Conservation (phyloP, 2,113 vertebrate species). For the Gobiocypris rarus region DNA sequence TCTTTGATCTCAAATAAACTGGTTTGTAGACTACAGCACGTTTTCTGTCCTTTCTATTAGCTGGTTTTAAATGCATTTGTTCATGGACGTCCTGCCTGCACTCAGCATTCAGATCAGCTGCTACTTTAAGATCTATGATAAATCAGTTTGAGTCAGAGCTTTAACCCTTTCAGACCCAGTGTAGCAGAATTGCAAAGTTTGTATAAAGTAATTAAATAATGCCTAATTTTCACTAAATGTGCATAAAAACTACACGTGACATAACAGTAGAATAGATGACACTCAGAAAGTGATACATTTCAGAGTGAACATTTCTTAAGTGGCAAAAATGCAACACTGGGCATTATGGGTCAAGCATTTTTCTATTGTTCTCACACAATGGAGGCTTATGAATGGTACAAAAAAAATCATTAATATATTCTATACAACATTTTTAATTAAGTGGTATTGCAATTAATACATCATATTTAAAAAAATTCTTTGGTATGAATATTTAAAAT, state of each 20-base stretch:
- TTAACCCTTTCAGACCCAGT: neutral
- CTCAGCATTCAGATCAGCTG: neutral
- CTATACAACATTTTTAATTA: no score
- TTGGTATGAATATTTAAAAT: neutral
- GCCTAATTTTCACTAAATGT: neutral
- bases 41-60: neutral
- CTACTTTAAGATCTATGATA: neutral
- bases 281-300: neutral
- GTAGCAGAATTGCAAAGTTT: neutral
- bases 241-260: neutral
- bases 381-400: no score
- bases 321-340: no score
- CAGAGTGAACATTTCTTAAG: no score
- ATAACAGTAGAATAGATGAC: neutral
- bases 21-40: neutral
- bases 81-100: neutral
- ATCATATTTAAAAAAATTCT: no score
- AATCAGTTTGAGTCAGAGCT: neutral
- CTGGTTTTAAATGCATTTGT: constrained; percentile 3
- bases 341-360: no score
- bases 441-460: no score
- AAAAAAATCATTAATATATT: no score
- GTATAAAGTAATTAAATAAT: neutral
- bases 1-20: neutral
- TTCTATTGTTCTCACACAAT: no score